A percentile compares a stretch with the other conserved stretches of the same genome.
These are phyloP conservation scores for Nysson spinosus DNA, from an alignment of 2,888 invertebrate genomes.

Conservation along the genomic window DNA sequence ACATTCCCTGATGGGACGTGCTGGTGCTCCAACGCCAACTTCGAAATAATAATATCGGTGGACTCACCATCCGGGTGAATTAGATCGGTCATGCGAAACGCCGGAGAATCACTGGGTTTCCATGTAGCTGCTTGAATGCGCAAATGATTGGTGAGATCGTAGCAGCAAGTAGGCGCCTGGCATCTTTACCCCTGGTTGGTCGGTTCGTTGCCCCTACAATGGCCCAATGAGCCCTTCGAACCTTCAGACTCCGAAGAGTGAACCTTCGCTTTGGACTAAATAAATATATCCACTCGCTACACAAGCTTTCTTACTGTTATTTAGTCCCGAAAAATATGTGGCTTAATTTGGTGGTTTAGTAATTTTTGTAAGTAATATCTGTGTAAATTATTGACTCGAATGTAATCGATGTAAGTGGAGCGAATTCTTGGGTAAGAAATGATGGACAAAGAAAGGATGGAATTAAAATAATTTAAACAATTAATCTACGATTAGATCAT, in stretches of 20 bases:
- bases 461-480: too few species aligned
- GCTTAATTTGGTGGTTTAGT: too few species aligned
- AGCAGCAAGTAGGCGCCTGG: conserved; percentile 56
- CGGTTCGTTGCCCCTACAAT: conserved; percentile 62
- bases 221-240: conserved; percentile 45
- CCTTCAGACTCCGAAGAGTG: conserved; percentile 38
- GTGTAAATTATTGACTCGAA: too few species aligned
- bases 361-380: too few species aligned
- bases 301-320: conserved; percentile 3
- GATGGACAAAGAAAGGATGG: too few species aligned
- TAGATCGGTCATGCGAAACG: conserved; percentile 56
- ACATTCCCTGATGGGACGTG: conserved; percentile 63
- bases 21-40: conserved; percentile 60
- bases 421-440: too few species aligned
- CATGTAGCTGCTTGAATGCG: conserved; percentile 56
- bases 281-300: conserved; percentile 6
- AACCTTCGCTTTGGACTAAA: too few species aligned
- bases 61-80: conserved; percentile 50
- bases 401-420: too few species aligned
- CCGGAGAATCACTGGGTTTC: conserved; percentile 55
- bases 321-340: conserved; percentile 18
- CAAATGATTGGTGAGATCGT: conserved; percentile 61
- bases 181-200: conserved; percentile 54
- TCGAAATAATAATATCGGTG: conserved; percentile 68
- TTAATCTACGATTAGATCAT: too few species aligned